Base-by-base conservation (phyloP, 2,113 vertebrate genomes). In the Pluvialis apricaria region DNA sequence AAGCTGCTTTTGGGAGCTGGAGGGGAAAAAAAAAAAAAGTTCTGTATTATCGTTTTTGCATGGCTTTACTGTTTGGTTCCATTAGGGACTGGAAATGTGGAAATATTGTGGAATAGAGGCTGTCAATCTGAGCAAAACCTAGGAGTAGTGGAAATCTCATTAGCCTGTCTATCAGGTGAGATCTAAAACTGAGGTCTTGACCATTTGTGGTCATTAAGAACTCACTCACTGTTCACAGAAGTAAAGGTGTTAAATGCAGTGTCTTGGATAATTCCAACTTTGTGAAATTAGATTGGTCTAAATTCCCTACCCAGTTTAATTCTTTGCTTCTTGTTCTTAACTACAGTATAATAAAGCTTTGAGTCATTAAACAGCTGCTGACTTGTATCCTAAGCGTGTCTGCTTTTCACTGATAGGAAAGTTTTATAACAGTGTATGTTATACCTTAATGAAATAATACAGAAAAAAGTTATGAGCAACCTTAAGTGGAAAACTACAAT, bases 201-300 rank as follows among this genome's bases (percentile, higher is more conserved):
- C 93, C 90, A 60, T 57, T 95, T 52, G 78, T 78, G 94, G 73
- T 93, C 95, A 90, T 97, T 96, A 91, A 95, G 93, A 93, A 13
- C 36, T 90, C 0, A 0, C 52, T 73, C 52, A 17, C 32, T 89
- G 87, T 90, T 96, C 94, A 76, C 72, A 85, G 92, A 88, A 83
- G 57, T 94, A 93, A 90, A 75, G 72, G 70, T 96, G 87, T 96
- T 97, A 95, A 92, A 95, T 91, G 24, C 65, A 70, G 15, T 29
- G 57, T 64, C 71, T 95, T 95, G 92, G 83, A 73, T 52, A 72
- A 93, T 91, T 95, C 91, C 95, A 92, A 9, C 47, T 87, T 87
- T 75, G 58, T 86, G 84, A 94, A 96, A 95, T 96, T 82, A 92
- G 84, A 49, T 93, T 45, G 68, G 62, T 72, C 57, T 91, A 58